Evolutionary conservation across 2,888 invertebrate genomes (phyloP).

Genomic region (Xylocampa areola): DNA sequence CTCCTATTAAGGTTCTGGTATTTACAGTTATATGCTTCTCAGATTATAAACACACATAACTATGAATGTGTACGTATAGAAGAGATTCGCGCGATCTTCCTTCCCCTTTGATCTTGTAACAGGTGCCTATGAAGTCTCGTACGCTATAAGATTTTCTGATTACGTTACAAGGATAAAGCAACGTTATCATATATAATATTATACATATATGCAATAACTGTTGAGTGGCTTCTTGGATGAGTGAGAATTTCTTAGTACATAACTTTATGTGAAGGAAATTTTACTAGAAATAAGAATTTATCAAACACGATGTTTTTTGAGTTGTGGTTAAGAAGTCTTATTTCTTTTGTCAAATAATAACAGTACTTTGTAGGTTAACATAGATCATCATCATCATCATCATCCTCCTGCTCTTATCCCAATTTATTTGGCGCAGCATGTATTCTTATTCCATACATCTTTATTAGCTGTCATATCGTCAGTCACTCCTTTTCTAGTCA

Average conservation of each 20-base stretch:
- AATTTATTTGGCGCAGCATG: no score
- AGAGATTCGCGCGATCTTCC: conserved; percentile 16
- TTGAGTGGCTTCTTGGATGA: conserved; percentile 28
- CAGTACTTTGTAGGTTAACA: no score
- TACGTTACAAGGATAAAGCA: conserved; percentile 25
- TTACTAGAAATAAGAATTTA: conserved; percentile 1
- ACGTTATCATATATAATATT: conserved; percentile 9
- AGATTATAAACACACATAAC: no score
- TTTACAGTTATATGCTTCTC: no score
- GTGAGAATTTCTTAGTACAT: conserved; percentile 14
- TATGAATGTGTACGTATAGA: not conserved
- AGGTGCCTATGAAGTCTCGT: conserved; percentile 18
- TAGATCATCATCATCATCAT: no score
- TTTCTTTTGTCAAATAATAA: no score
- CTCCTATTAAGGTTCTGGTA: no score
- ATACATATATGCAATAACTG: conserved; percentile 27
- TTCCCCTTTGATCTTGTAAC: conserved; percentile 42
- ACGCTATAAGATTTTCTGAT: conserved; percentile 42
- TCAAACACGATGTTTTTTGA: not conserved
- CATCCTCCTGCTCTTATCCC: no score
- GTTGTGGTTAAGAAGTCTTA: no score
- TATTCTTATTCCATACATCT: no score
- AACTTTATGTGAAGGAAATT: conserved; percentile 15
- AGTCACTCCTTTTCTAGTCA: no score
- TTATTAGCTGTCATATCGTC: no score